Base-by-base conservation (phyloP, 2,797 vertebrate genomes). In the Lagorchestes hirsutus region DNA sequence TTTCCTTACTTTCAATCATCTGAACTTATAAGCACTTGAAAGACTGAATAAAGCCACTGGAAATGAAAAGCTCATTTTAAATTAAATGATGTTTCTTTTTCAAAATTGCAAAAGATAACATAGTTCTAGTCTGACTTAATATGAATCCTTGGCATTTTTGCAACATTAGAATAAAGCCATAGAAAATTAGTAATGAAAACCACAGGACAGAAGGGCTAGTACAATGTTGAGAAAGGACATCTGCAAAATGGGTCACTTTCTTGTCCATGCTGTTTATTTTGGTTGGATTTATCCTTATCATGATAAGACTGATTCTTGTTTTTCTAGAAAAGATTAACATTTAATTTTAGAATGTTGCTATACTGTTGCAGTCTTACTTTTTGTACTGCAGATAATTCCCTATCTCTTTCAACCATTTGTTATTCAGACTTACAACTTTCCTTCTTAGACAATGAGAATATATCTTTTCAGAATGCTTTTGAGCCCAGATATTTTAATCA, bases 101-200 rank as follows among this genome's bases (percentile, higher is more conserved):
- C 40, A 93, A 4, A 91, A 74, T 67, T 52, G 18, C 5, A 91
- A 59, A 16, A 93, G 34, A 12, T 93, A 94, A 95, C 3, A 92
- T 0, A 14, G 91, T 4, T 90, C 93, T 92, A 96, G 14, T 95
- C 24, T 97, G 67, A 18, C 24, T 91, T 92, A 91, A 93, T 93
- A 8, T 92, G 50, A 92, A 93, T 94, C 90, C 1, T 0, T 50
- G 40, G 52, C 40, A 93, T 50, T 9, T n/a, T 87, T 24, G 1
- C 87, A 29, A 74, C 59, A 14, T 95, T 54, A 96, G 24, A 94
- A 52, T 6, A 93, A 95, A 95, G 40, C 54, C 92, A 59, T 24
- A 10, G 57, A 52, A 67, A 82, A 82, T 91, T 95, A 94, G 28
- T 52, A 91, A 93, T 46, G 22, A 93, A 52, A 96, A 90, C 5